Conservation (phyloP, 1,140 invertebrate species). For the Conopomorpha cramerella region DNA sequence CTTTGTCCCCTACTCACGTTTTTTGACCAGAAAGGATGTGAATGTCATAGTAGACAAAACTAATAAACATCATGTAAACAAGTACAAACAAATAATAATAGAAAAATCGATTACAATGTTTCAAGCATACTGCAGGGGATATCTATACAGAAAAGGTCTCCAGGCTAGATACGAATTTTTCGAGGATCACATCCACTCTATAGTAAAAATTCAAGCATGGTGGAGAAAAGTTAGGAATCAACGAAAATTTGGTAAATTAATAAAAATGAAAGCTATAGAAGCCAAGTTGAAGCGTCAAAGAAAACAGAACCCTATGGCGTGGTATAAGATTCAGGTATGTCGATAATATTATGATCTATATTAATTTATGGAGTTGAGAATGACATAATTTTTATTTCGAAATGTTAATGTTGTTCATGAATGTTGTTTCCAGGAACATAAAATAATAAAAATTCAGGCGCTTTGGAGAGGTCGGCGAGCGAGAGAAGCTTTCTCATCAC, state of each 20-base stretch:
- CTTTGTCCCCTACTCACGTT: constrained; percentile 44
- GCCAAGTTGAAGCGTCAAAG: constrained; percentile 31
- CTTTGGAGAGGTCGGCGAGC: constrained; percentile 67
- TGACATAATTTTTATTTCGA: no score
- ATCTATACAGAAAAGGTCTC: constrained; percentile 62
- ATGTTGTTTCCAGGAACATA: constrained; percentile 52
- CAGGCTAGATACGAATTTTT: constrained; percentile 55
- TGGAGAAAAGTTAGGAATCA: constrained; percentile 64
- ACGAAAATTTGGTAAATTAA: constrained; percentile 52
- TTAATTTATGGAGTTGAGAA: constrained; percentile 1
- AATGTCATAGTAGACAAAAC: constrained; percentile 44
- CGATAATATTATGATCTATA: constrained; percentile 2
- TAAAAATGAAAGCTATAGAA: constrained; percentile 44
- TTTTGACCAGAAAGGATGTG: constrained; percentile 49
- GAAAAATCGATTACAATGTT: constrained; percentile 54
- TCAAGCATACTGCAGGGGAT: constrained; percentile 69
- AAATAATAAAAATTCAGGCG: constrained; percentile 70
- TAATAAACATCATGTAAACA: constrained; percentile 41
- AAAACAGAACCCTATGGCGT: constrained; percentile 43
- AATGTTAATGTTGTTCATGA: no score
- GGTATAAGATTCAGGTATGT: constrained; percentile 60
- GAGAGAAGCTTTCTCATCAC: constrained; percentile 62
- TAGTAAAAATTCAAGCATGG: constrained; percentile 71
- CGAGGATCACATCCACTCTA: constrained; percentile 54
- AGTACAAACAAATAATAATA: constrained; percentile 29